Evolutionary conservation across 1,140 invertebrate species (phyloP).

Genomic region (Chironomus tepperi): DNA sequence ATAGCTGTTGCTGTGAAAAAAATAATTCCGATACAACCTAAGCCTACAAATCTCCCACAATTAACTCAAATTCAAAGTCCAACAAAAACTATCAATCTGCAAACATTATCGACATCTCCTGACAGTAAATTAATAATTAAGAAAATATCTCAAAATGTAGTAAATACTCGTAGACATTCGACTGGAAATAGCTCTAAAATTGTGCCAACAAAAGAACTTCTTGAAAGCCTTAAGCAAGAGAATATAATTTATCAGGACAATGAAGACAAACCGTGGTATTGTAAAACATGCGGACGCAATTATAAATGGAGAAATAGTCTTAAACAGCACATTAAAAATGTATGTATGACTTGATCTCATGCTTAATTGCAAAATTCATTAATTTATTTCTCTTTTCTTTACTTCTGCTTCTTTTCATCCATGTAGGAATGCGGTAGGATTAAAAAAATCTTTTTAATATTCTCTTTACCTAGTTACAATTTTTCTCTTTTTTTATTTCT

Average conservation of each 20-base stretch:
- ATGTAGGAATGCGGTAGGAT: conserved; percentile 32
- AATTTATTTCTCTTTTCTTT: not conserved
- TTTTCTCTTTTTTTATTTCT: not conserved
- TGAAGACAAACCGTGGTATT: conserved; percentile 39
- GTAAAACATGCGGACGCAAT: conserved; percentile 37
- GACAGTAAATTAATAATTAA: not conserved
- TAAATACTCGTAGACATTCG: conserved; percentile 32
- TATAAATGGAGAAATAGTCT: conserved; percentile 40
- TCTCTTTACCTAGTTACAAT: not conserved
- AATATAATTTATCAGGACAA: conserved; percentile 20
- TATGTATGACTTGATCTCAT: not conserved
- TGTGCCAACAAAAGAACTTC: conserved; percentile 16
- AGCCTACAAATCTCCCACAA: not conserved
- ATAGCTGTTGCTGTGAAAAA: conserved; percentile 16
- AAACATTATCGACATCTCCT: not conserved
- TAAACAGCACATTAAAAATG: conserved; percentile 42
- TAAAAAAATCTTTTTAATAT: not conserved
- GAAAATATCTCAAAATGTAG: conserved; percentile 31
- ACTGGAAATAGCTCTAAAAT: conserved; percentile 24
- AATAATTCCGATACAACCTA: not conserved
- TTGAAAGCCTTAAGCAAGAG: conserved; percentile 1
- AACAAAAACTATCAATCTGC: not conserved
- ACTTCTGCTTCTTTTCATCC: not conserved
- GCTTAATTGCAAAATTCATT: not conserved
- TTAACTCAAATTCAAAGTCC: not conserved